phyloP scores from a whole-genome alignment of 2,888 invertebrate species.

The Pachycephus smyrnensis region DNA sequence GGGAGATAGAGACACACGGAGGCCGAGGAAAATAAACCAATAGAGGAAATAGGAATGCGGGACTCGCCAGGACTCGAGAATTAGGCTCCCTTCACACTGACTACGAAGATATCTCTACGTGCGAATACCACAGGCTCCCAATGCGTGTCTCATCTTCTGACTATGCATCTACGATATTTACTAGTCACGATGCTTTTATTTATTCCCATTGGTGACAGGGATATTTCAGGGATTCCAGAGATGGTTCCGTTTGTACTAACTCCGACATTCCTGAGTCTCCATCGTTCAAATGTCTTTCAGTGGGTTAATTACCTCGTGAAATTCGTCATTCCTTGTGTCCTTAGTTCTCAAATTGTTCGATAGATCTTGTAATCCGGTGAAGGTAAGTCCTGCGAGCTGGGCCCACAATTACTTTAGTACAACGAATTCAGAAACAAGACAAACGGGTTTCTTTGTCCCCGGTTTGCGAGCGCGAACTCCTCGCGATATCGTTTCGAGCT shows the following conservation, averaged over 20 bases:
- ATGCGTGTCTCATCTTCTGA: background rate
- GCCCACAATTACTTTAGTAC: background rate
- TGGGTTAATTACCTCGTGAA: background rate
- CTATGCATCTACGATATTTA: background rate
- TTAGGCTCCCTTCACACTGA: slow-evolving; percentile 34
- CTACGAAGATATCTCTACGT: slow-evolving; percentile 9
- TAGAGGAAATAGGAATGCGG: slow-evolving; percentile 44
- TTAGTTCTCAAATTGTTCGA: background rate
- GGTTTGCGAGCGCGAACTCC: background rate
- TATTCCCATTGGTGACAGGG: background rate
- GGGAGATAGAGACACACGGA: slow-evolving; percentile 44
- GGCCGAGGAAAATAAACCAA: slow-evolving; percentile 42
- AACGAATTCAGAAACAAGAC: background rate
- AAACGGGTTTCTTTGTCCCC: background rate
- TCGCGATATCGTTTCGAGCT: background rate
- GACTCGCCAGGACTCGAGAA: slow-evolving; percentile 30
- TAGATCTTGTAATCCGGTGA: background rate
- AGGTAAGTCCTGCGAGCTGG: background rate
- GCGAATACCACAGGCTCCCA: background rate
- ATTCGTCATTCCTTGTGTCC: background rate
- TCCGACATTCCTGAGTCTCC: background rate
- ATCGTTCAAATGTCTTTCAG: background rate
- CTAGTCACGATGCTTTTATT: background rate
- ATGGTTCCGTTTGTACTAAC: background rate
- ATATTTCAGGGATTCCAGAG: background rate